A percentile compares a stretch with the other conserved stretches of the same genome.
Conservation (phyloP, 2,888 invertebrate species). For the Nomada fabriciana region DNA sequence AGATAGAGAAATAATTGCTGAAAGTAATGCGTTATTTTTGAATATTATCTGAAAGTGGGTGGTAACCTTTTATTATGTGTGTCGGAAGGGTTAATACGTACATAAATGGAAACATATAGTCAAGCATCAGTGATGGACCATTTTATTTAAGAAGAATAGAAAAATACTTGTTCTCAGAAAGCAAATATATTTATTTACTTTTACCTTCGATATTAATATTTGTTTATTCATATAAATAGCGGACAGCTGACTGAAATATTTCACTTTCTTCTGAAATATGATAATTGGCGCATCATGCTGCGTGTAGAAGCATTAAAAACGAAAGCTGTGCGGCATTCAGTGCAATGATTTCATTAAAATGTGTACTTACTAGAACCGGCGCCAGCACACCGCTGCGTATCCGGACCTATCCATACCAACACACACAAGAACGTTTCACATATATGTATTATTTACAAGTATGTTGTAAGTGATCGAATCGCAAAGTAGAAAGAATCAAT, state of each 20-base stretch:
- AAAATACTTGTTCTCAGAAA: neutral
- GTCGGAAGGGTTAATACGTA: constrained; percentile 33
- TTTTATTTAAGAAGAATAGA: constrained; percentile 29
- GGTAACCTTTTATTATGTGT: constrained; percentile 33
- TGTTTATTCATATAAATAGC: too few species aligned
- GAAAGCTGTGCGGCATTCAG: constrained; percentile 49
- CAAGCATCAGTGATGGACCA: constrained; percentile 15
- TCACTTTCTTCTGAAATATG: constrained; percentile 5
- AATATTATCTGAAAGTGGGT: constrained; percentile 32
- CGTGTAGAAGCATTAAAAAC: constrained; percentile 49
- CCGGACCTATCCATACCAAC: constrained; percentile 86
- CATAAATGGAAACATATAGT: constrained; percentile 47
- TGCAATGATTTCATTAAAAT: constrained; percentile 71
- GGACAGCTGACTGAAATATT: neutral
- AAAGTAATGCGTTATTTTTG: constrained; percentile 52
- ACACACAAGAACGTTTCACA: constrained; percentile 83
- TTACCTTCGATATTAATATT: neutral
- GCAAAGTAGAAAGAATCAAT: constrained; percentile 52
- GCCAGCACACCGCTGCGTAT: constrained; percentile 86
- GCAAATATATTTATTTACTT: neutral
- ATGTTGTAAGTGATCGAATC: constrained; percentile 65
- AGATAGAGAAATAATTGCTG: constrained; percentile 58
- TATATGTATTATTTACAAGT: constrained; percentile 83
- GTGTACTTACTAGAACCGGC: constrained; percentile 87
- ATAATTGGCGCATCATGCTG: neutral